Base-by-base conservation (phyloP, 2,113 vertebrate species). In the Xenus cinereus region DNA sequence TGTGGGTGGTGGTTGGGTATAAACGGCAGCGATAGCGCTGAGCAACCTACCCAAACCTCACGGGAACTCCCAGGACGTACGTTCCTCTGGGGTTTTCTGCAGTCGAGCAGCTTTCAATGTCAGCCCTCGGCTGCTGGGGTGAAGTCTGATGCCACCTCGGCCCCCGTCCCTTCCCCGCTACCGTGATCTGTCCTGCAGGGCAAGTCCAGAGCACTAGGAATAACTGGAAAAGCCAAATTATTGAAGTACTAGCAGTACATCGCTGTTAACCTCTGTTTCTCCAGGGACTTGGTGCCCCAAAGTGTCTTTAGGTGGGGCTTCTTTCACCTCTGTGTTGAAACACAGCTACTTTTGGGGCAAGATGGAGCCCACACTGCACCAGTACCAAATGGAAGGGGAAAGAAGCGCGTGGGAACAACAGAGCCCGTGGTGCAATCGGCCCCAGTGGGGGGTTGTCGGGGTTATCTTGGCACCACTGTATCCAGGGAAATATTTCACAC, bases 371-470 rank as follows among this genome's bases (percentile, higher is more conserved):
- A 1, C 0, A 0, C 50, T 10, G 72, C 67, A 8, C 5, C 26
- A 1, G 5, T 18, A 12, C 51, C 3, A 3, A 12, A 14, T 2
- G 5, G 10, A 17, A 9, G 0, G 17, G 78, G 67, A 27, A 15
- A 30, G 2, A 20, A 37, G 50, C 6, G 6, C 10, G 1, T 14
- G 4, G 2, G 51, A 32, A 39, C 1, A 14, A 19, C 17, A 22
- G 37, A 50, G 81, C 59, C 43, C 0, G 1, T 0, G 33, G 39
- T 22, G 45, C 30, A 6, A 16, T 7, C 0, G 0, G 35, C 76
- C 28, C 19, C 27, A 4, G 22, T 2, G 4, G 23, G 48, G 32
- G 4, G 13, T 53, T 37, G 15, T 69, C 18, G 2, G 1, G 19
- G 20, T 62, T 12, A 14, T 22, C 45, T 32, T 1, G 9, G 27